Conservation (phyloP, 2,797 vertebrate genomes). For the Propithecus perrieri region DNA sequence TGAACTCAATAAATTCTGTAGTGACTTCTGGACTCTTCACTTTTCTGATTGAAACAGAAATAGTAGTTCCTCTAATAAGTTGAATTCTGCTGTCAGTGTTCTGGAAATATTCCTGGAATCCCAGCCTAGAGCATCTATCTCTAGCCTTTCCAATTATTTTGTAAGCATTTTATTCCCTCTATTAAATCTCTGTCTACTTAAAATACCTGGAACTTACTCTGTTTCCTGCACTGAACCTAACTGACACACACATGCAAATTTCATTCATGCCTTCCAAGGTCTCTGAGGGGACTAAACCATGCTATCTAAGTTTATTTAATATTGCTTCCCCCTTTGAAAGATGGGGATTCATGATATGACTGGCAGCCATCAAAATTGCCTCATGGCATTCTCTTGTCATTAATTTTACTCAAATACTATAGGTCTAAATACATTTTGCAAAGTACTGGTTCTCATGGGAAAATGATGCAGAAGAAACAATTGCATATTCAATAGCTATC, state of each 20-base stretch:
- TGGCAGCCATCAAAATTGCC: not conserved
- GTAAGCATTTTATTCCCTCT: constrained; percentile 51
- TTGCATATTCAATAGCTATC: not conserved
- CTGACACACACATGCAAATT: not conserved
- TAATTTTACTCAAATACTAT: constrained; percentile 22
- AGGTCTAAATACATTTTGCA: not conserved
- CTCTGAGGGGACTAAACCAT: not conserved
- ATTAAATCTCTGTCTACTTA: constrained; percentile 33
- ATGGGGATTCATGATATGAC: not conserved
- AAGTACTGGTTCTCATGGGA: not conserved
- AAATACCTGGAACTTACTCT: constrained; percentile 56
- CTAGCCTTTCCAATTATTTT: constrained; percentile 33
- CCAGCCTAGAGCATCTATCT: not conserved
- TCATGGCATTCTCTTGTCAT: constrained; percentile 11
- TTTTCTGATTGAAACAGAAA: not conserved
- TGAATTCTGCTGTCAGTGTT: not conserved
- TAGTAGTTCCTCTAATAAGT: not conserved
- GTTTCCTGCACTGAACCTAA: not conserved
- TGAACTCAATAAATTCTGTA: not conserved
- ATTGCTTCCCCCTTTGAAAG: constrained; percentile 7
- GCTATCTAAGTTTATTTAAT: not conserved
- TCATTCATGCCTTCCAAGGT: not conserved
- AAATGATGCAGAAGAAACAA: not conserved
- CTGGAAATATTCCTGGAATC: not conserved
- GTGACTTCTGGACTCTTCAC: not conserved